A percentile compares a stretch with the other conserved stretches of the same genome.
These are phyloP conservation scores for Apeltes quadracus DNA, from an alignment of 2,113 vertebrate species.

Conservation along the genomic window DNA sequence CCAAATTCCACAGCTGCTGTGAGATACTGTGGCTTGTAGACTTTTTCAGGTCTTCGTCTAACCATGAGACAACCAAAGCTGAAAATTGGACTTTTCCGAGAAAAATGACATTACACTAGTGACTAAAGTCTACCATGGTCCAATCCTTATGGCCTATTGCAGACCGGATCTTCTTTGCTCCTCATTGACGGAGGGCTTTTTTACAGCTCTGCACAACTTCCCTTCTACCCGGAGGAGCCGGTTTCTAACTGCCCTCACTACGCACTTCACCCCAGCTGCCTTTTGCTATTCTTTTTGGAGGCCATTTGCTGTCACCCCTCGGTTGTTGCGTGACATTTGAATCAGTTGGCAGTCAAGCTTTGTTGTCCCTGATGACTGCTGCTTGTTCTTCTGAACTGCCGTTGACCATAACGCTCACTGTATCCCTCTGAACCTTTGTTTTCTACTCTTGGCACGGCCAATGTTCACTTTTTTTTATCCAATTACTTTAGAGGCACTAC, in stretches of 20 bases:
- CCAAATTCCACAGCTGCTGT: too few species aligned
- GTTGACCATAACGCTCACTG: too few species aligned
- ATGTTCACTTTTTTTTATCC: not conserved
- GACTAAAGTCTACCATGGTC: not conserved
- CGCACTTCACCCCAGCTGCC: not conserved
- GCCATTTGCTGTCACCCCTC: not conserved
- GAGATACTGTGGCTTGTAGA: too few species aligned
- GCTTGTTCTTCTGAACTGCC: conserved; percentile 27
- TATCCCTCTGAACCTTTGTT: not conserved
- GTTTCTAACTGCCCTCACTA: not conserved
- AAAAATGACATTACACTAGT: not conserved
- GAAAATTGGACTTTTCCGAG: not conserved
- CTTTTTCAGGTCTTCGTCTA: too few species aligned
- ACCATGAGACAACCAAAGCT: not conserved
- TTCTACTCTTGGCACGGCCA: not conserved
- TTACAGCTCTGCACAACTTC: not conserved
- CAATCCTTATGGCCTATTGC: conserved; percentile 1
- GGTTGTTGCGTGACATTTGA: not conserved
- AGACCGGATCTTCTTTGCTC: conserved; percentile 1
- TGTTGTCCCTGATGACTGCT: conserved; percentile 25
- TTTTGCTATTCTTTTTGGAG: not conserved
- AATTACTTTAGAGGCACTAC: not conserved
- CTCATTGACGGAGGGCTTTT: not conserved
- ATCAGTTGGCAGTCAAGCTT: not conserved
- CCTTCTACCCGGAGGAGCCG: not conserved